phyloP scores from a whole-genome alignment of 1,140 invertebrate genomes.

The Odontomachus brunneus region DNA sequence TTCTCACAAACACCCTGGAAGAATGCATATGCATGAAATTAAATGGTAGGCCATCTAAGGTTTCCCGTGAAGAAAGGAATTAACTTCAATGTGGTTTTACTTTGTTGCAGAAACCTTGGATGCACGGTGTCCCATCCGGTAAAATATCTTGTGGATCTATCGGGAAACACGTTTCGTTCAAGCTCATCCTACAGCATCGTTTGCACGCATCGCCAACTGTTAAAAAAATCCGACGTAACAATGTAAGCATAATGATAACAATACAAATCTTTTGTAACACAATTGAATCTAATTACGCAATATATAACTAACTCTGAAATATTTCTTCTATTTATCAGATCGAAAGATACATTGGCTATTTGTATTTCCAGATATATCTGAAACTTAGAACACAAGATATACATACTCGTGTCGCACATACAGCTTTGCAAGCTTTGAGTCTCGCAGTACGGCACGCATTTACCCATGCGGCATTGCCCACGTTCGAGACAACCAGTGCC shows the following conservation, averaged over 20 bases:
- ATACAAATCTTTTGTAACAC: background rate
- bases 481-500: conserved; percentile 94
- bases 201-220: conserved; percentile 94
- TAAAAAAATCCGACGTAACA: conserved; percentile 76
- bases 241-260: too few species aligned
- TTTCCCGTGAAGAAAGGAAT: too few species aligned
- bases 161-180: conserved; percentile 96
- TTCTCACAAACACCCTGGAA: conserved; percentile 95
- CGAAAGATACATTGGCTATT: background rate
- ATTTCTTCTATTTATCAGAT: too few species aligned
- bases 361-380: background rate
- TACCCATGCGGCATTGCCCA: conserved; percentile 93
- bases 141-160: conserved; percentile 94
- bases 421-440: conserved; percentile 96
- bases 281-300: background rate
- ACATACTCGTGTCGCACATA: conserved; percentile 96
- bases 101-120: conserved; percentile 97
- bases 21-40: conserved; percentile 41
- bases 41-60: background rate
- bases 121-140: conserved; percentile 97
- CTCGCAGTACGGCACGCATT: conserved; percentile 97
- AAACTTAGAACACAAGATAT: conserved; percentile 29
- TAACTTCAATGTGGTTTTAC: conserved; percentile 83
- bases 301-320: background rate
- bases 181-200: conserved; percentile 94